These are phyloP conservation scores for Onchidella celtica DNA, from an alignment of 2,888 invertebrate species.

Conservation along the genomic window DNA sequence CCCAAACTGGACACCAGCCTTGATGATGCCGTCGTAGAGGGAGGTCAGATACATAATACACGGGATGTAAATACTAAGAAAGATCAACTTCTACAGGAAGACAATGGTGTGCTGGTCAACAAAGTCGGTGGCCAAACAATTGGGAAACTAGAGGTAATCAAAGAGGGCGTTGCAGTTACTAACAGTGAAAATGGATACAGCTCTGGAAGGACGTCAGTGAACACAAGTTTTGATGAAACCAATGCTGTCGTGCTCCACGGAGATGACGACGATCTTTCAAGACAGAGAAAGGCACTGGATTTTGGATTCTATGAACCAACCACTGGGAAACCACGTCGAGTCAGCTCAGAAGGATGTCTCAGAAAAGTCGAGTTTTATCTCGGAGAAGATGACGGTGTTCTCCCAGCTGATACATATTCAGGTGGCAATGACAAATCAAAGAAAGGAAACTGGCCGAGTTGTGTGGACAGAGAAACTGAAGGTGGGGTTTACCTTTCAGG, in stretches of 20 bases:
- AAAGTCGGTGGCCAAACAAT: no score
- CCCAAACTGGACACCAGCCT: no score
- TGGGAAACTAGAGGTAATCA: neutral
- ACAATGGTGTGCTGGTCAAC: no score
- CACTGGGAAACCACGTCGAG: neutral
- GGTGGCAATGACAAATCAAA: neutral
- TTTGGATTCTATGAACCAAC: neutral
- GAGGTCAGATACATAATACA: no score
- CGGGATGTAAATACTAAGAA: no score
- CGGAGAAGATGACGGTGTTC: neutral
- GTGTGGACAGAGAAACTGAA: neutral
- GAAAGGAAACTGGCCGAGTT: neutral
- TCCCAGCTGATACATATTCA: neutral
- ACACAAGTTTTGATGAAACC: neutral
- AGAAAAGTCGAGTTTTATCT: neutral
- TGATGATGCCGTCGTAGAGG: no score
- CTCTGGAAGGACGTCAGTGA: neutral
- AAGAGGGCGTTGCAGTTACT: neutral
- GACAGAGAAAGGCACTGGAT: constrained; percentile 2
- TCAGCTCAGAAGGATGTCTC: neutral
- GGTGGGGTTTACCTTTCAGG: neutral
- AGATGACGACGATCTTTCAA: neutral
- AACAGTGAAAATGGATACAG: neutral
- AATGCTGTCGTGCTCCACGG: neutral
- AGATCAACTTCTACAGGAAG: no score